Percentiles rank a stretch among this genome's conserved stretches.
These are phyloP conservation scores for Zonitis immaculata DNA, from an alignment of 2,888 invertebrate genomes.

Conservation along the genomic window DNA sequence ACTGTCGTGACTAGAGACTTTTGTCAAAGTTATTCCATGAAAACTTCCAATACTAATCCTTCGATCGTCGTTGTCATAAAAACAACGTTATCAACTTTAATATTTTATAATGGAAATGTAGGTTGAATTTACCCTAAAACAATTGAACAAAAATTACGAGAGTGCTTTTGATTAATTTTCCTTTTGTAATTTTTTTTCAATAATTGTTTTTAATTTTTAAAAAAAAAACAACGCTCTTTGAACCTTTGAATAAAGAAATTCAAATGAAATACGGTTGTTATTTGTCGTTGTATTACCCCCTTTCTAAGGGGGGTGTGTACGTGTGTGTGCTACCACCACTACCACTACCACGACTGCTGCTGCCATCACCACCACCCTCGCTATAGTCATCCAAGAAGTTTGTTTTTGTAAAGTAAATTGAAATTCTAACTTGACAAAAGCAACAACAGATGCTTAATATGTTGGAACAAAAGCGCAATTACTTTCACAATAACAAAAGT, in stretches of 20 bases:
- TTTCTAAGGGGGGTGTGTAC: background rate
- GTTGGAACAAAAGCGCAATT: constrained; percentile 14
- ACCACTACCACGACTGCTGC: too few species aligned
- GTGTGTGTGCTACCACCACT: too few species aligned
- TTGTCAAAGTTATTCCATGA: background rate
- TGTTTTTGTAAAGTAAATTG: constrained; percentile 21
- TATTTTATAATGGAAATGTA: background rate
- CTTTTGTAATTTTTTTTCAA: too few species aligned
- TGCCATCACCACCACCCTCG: background rate
- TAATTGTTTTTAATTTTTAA: too few species aligned
- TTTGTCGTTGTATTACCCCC: background rate
- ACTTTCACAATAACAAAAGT: constrained; percentile 10
- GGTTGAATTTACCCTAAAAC: background rate
- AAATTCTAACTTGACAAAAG: constrained; percentile 13
- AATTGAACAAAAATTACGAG: background rate
- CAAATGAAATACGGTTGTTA: background rate
- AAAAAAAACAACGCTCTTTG: background rate
- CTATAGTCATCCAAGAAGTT: constrained; percentile 10
- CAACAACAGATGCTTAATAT: constrained; percentile 10
- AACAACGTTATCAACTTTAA: background rate
- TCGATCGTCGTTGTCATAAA: background rate
- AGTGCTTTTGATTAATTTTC: too few species aligned
- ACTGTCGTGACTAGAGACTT: background rate
- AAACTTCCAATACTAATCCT: background rate
- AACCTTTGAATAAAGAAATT: background rate